phyloP scores from a whole-genome alignment of 2,888 invertebrate species.

The Phyllotreta cruciferae region DNA sequence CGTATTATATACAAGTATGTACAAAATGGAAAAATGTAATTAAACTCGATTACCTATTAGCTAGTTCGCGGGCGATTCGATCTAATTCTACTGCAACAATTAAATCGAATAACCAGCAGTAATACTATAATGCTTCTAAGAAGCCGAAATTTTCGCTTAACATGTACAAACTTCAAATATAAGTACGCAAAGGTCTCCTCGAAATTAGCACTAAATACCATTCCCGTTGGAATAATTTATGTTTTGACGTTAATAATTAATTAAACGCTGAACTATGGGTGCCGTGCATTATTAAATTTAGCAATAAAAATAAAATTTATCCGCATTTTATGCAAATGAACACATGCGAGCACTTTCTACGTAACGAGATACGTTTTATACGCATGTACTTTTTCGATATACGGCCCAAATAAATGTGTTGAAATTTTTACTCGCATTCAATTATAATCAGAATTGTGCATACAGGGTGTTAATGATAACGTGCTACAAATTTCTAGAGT shows the following conservation, averaged over 20 bases:
- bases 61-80: background rate
- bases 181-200: background rate
- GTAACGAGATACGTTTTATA: constrained; percentile 3
- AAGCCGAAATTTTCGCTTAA: background rate
- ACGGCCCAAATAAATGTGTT: background rate
- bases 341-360: background rate
- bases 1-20: constrained; percentile 44
- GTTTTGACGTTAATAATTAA: constrained; percentile 7
- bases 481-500: no score
- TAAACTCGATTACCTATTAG: constrained; percentile 3
- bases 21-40: constrained; percentile 28
- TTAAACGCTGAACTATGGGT: constrained; percentile 3
- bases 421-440: constrained; percentile 1
- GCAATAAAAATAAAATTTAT: constrained; percentile 7
- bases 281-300: background rate
- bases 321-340: constrained; percentile 5
- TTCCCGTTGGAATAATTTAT: background rate
- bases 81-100: background rate
- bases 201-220: no score
- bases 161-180: constrained; percentile 3
- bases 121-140: constrained; percentile 6
- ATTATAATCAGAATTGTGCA: constrained; percentile 2
- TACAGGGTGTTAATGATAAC: no score
- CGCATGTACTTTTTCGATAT: constrained; percentile 1
- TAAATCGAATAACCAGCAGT: background rate